phyloP scores from a whole-genome alignment of 2,113 vertebrate genomes.

The Oxyruncus cristatus region DNA sequence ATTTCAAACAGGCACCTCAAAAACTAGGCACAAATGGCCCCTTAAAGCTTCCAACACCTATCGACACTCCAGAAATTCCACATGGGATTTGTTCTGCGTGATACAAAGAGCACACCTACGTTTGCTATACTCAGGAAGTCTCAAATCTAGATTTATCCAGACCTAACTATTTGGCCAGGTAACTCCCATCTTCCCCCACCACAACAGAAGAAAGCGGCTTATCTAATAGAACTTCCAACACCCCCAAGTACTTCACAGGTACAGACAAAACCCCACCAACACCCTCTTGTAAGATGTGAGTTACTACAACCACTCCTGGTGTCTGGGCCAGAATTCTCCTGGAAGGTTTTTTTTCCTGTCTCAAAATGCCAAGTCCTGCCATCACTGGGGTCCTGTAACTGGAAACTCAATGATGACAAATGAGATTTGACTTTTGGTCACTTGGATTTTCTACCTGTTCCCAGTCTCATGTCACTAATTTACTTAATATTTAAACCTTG shows the following conservation, averaged over 20 bases:
- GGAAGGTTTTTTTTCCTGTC: background rate
- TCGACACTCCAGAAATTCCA: conserved; percentile 31
- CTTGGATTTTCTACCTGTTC: conserved; percentile 8
- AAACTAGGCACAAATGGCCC: conserved; percentile 47
- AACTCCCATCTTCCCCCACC: conserved; percentile 37
- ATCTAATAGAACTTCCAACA: conserved; percentile 23
- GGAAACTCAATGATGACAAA: background rate
- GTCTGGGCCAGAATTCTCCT: conserved; percentile 1
- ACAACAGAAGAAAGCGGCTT: conserved; percentile 54
- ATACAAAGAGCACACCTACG: conserved; percentile 55
- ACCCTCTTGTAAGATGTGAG: background rate
- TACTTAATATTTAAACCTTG: conserved; percentile 2
- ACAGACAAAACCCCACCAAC: conserved; percentile 20
- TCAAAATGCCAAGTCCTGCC: background rate
- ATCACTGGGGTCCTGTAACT: background rate
- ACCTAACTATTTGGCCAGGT: conserved; percentile 57
- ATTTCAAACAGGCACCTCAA: conserved; percentile 67
- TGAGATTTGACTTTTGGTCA: background rate
- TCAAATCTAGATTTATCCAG: conserved; percentile 45
- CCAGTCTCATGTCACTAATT: conserved; percentile 3
- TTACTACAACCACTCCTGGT: background rate
- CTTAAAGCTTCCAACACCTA: conserved; percentile 46
- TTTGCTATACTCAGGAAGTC: conserved; percentile 49
- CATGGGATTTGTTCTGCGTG: conserved; percentile 47
- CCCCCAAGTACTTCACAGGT: conserved; percentile 22